Evolutionary conservation across 2,888 invertebrate genomes (phyloP).

Genomic region (Cheiracanthium punctorium): DNA sequence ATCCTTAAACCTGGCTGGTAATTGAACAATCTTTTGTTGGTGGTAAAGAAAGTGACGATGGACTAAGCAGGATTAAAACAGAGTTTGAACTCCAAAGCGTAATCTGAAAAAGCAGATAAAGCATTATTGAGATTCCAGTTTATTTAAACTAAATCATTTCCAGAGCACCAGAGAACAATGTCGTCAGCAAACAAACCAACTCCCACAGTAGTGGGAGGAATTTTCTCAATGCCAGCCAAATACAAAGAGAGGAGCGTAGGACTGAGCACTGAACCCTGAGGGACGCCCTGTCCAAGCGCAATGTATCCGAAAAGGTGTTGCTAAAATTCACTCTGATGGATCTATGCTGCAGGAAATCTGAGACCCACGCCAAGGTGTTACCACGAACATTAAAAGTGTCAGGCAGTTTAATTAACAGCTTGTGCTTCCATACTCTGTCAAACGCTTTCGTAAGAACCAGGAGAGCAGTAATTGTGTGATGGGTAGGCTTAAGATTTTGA

Average conservation of each 20-base stretch:
- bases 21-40: no score
- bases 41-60: neutral
- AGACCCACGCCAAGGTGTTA: neutral
- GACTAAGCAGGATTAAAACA: neutral
- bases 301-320: neutral
- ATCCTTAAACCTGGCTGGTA: no score
- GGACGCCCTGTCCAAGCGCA: constrained; percentile 10
- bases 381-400: neutral
- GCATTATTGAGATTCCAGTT: neutral
- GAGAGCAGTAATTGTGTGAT: neutral
- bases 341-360: constrained; percentile 7
- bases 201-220: neutral
- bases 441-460: constrained; percentile 13
- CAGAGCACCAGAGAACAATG: constrained; percentile 6
- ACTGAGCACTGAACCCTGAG: neutral
- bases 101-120: neutral
- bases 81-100: neutral
- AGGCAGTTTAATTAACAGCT: neutral
- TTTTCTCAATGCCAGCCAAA: neutral
- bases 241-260: neutral
- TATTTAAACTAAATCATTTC: neutral
- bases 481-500: neutral
- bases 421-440: no score
- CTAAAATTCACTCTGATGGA: constrained; percentile 16
- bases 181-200: constrained; percentile 4